These are phyloP conservation scores for Hycleus cichorii DNA, from an alignment of 1,140 invertebrate genomes.

Conservation along the genomic window DNA sequence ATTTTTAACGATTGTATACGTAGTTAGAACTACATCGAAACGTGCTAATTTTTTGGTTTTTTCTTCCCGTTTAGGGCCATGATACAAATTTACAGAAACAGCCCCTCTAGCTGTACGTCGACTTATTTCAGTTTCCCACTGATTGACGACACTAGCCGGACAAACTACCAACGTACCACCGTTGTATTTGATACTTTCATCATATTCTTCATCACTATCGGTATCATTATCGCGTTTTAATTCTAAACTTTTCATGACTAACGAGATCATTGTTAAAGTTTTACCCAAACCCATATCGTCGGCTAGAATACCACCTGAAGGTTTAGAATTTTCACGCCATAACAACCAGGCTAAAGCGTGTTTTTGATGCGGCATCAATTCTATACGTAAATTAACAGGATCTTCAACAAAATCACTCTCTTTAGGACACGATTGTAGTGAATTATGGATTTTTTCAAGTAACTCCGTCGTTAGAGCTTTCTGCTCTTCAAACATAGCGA, in stretches of 20 bases:
- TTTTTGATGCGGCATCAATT: constrained; percentile 79
- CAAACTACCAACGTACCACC: constrained; percentile 82
- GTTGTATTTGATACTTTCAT: constrained; percentile 30
- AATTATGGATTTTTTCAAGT: constrained; percentile 65
- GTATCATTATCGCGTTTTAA: constrained; percentile 12
- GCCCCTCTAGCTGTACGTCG: constrained; percentile 53
- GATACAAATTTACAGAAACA: constrained; percentile 65
- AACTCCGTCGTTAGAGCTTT: constrained; percentile 63
- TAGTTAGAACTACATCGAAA: constrained; percentile 70
- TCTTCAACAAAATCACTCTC: constrained; percentile 52
- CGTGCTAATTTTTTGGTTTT: constrained; percentile 50
- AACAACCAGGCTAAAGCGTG: constrained; percentile 80
- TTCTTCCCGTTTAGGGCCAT: constrained; percentile 67
- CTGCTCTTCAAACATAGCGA: constrained; percentile 53
- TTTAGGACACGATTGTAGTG: constrained; percentile 56
- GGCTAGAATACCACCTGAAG: constrained; percentile 74
- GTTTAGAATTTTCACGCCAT: constrained; percentile 80
- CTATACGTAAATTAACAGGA: constrained; percentile 56
- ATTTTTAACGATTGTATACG: constrained; percentile 57
- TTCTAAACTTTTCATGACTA: constrained; percentile 51
- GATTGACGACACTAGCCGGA: constrained; percentile 73
- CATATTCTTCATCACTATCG: constrained; percentile 27
- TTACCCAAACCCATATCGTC: too few relatives aligned
- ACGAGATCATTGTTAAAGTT: constrained; percentile 85
- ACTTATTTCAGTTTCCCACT: constrained; percentile 81